Evolutionary conservation across 2,888 invertebrate genomes (phyloP), one percentile per base, ranked within the genome.

Genomic region (Portevinia maculata): DNA sequence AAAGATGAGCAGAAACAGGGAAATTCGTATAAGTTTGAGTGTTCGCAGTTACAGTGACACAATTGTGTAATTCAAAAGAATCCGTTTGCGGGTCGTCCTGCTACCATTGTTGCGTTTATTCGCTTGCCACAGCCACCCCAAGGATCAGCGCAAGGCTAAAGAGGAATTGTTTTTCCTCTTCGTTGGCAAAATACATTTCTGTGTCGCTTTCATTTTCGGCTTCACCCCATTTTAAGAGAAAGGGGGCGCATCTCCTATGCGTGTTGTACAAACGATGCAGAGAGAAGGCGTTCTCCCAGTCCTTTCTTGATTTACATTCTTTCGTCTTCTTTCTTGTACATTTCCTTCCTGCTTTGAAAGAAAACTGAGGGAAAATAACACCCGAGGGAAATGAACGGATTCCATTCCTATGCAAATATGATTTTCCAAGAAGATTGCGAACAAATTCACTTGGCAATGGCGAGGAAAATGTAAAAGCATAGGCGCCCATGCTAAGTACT

Each of bases 351-450:
- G 24, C 44, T 48, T 30, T 48, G 44, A 30, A 74, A 74, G 74
- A 79, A 76, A 81, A 67, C 65, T 65, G 50, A 76, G 44, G 62
- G 76, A 83, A 75, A 76, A 83, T 83, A 83, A 83, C 67, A 76
- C 83, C 83, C 83, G 53, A 76, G 83, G 83, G 83, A 76, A 83
- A 76, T 76, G 83, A 76, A 76, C 67, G 76, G 71, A 83, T 76
- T 83, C 76, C 83, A 83, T 83, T 83, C 83, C 83, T 83, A 83
- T 83, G 83, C 76, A 83, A 83, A 83, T 83, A 83, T 83, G 83
- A 83, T 76, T 83, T 83, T 76, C 67, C 71, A 65, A 83, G 83
- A 83, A 83, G 83, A 83, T 83, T 83, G 83, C 76, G 76, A 76
- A 76, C 83, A 83, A 83, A 83, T 83, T 83, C 67, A 76, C 83